phyloP scores from a whole-genome alignment of 2,797 vertebrate species.

The Danio kyathit region DNA sequence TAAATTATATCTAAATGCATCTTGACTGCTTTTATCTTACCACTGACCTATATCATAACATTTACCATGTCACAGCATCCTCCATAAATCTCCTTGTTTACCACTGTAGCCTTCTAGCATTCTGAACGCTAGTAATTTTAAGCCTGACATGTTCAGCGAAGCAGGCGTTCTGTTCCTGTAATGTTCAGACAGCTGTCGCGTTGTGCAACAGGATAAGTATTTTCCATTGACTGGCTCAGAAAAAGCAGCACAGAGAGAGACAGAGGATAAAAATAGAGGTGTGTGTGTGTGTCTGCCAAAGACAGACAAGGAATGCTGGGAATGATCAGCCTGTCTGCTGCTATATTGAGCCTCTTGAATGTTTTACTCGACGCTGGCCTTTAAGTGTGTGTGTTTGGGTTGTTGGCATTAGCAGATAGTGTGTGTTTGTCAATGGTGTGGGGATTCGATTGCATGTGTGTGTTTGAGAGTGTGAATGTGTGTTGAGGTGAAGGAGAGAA shows the following conservation, averaged over 20 bases:
- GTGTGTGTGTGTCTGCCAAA: constrained; percentile 45
- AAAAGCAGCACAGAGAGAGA: constrained; percentile 5
- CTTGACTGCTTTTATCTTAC: neutral
- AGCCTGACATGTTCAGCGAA: constrained; percentile 37
- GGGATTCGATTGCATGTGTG: neutral
- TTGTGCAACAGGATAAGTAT: constrained; percentile 60
- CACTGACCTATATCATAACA: neutral
- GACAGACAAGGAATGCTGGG: constrained; percentile 44
- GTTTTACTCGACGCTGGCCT: neutral
- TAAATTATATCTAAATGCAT: neutral
- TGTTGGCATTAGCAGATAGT: constrained; percentile 19
- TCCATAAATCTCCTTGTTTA: constrained; percentile 7
- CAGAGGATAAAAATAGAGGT: constrained; percentile 60
- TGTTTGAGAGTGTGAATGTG: constrained; percentile 20
- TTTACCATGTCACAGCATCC: neutral
- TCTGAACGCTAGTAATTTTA: constrained; percentile 56
- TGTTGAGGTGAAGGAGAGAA: constrained; percentile 23
- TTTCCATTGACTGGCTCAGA: constrained; percentile 54
- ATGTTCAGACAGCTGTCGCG: constrained; percentile 58
- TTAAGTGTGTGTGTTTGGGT: neutral
- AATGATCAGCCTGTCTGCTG: constrained; percentile 22
- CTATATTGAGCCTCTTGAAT: constrained; percentile 27
- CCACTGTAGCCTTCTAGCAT: constrained; percentile 11
- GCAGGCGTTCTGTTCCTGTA: constrained; percentile 6
- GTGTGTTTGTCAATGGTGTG: neutral